Conservation (phyloP, 1,140 invertebrate species). For the Tetragnatha versicolor region DNA sequence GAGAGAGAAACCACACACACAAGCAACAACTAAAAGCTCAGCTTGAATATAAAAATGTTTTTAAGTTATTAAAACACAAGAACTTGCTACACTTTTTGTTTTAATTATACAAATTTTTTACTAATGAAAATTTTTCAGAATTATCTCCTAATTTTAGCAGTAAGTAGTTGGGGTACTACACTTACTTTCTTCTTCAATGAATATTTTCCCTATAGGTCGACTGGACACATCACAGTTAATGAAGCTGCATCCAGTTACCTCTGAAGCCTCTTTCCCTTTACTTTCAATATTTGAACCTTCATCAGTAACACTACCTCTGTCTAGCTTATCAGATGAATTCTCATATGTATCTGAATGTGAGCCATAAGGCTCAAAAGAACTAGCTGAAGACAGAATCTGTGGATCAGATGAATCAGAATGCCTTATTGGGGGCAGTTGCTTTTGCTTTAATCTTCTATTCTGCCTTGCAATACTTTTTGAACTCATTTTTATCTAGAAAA, state of each 20-base stretch:
- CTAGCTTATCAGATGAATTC: not conserved
- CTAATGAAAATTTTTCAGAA: not conserved
- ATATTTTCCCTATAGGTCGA: slow-evolving; percentile 24
- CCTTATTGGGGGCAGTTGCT: not conserved
- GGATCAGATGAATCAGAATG: not conserved
- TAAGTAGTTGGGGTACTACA: not conserved
- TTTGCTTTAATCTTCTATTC: slow-evolving; percentile 17
- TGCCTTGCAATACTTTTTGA: slow-evolving; percentile 39
- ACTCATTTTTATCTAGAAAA: slow-evolving; percentile 40
- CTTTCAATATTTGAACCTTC: not conserved
- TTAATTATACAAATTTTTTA: not conserved
- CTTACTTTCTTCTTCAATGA: slow-evolving; percentile 46
- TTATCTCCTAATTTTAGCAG: not conserved
- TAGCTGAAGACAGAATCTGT: not conserved
- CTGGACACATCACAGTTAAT: slow-evolving; percentile 39
- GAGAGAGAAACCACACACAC: no score
- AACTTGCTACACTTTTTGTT: not conserved
- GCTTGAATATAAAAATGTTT: no score
- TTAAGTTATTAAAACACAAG: no score
- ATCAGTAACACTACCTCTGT: not conserved
- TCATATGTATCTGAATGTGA: not conserved
- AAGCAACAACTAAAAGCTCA: no score
- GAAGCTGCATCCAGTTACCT: slow-evolving; percentile 20
- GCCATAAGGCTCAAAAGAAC: no score
- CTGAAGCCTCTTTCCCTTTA: not conserved